Conservation (phyloP, 2,888 invertebrate species). For the Eilema griseolum region DNA sequence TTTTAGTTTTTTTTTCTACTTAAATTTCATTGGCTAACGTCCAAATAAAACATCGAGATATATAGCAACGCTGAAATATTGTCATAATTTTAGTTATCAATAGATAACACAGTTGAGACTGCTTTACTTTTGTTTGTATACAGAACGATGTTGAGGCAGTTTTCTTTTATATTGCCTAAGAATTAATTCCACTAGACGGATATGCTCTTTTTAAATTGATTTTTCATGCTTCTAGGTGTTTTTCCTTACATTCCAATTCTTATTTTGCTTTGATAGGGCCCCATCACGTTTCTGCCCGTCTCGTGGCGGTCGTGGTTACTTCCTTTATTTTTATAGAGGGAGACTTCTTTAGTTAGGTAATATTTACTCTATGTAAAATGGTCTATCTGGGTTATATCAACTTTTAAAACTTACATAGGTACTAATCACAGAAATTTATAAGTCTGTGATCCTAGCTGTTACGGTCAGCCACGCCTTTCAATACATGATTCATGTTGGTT, state of each 20-base stretch:
- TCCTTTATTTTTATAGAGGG: too few species aligned
- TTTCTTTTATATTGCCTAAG: background rate
- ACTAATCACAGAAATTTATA: background rate
- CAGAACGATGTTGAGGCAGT: conserved; percentile 29
- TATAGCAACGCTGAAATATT: background rate
- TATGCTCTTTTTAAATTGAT: too few species aligned
- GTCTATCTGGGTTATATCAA: background rate
- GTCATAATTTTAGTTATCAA: conserved; percentile 26
- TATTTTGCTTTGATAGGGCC: too few species aligned
- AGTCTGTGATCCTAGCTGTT: background rate
- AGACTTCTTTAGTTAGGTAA: too few species aligned
- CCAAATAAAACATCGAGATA: conserved; percentile 31
- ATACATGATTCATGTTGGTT: background rate
- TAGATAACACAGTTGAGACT: conserved; percentile 36
- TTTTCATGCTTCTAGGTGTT: too few species aligned
- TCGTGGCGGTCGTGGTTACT: too few species aligned
- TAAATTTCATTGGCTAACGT: conserved; percentile 34
- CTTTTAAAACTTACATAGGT: background rate
- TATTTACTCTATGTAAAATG: background rate
- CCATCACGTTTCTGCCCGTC: too few species aligned
- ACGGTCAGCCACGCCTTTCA: background rate
- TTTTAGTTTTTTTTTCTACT: background rate
- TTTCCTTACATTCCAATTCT: background rate
- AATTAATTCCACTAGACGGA: too few species aligned
- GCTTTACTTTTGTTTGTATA: conserved; percentile 43